Evolutionary conservation across 2,797 vertebrate genomes (phyloP).

Genomic region (Myioborus melanocephalus): DNA sequence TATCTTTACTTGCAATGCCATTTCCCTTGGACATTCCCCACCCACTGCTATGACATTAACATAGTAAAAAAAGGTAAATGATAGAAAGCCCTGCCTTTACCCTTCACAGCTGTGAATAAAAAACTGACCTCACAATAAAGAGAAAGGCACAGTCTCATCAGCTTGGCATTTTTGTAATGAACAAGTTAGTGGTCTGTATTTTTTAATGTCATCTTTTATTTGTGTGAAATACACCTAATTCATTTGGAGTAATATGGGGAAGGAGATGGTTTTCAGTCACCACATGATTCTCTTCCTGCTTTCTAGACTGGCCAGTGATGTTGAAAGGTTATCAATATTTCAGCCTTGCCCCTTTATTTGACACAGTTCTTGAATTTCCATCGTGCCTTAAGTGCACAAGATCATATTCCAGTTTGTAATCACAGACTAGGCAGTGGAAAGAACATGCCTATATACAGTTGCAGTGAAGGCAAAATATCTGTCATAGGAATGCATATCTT

Average conservation of each 20-base stretch:
- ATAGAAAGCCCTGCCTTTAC: slow-evolving; percentile 29
- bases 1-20: slow-evolving; percentile 28
- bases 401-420: slow-evolving; percentile 28
- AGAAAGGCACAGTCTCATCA: not conserved
- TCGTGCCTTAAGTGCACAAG: not conserved
- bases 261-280: not conserved
- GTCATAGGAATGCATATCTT: not conserved
- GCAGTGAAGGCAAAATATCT: not conserved
- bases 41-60: not conserved
- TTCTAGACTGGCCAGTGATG: not conserved
- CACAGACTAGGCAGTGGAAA: slow-evolving; percentile 16
- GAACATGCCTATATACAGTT: not conserved
- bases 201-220: not conserved
- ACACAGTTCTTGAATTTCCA: slow-evolving; percentile 29
- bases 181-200: not conserved
- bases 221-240: not conserved
- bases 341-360: slow-evolving; percentile 11
- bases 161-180: not conserved
- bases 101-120: not conserved
- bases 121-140: not conserved
- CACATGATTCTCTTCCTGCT: not conserved
- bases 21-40: slow-evolving; percentile 50
- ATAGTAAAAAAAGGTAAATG: not conserved
- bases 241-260: not conserved
- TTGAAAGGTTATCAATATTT: slow-evolving; percentile 3